Conservation (phyloP, 2,797 vertebrate genomes). For the Cuniculus paca region DNA sequence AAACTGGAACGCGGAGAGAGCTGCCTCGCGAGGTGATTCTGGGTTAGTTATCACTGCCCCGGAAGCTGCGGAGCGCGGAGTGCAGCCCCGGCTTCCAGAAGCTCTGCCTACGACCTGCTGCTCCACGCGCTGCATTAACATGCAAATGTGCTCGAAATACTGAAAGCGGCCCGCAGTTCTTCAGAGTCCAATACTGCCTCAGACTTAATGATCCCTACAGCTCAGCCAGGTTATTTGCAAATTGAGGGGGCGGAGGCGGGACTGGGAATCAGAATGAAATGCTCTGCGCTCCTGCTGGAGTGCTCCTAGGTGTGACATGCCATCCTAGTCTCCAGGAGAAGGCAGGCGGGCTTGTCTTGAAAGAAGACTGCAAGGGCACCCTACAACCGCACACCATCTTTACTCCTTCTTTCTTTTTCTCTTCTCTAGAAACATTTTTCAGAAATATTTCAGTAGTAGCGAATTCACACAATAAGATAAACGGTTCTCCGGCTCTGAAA, state of each 20-base stretch:
- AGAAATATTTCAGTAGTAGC: slow-evolving; percentile 56
- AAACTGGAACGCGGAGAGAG: not conserved
- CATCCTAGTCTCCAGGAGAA: not conserved
- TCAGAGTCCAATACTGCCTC: slow-evolving; percentile 35
- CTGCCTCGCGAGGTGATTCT: not conserved
- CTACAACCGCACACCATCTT: not conserved
- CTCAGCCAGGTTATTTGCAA: slow-evolving; percentile 51
- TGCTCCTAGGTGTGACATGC: slow-evolving; percentile 25
- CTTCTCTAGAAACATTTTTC: slow-evolving; percentile 45
- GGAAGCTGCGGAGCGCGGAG: not conserved
- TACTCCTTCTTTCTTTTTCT: not conserved
- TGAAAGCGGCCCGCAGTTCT: slow-evolving; percentile 18
- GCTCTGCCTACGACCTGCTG: not conserved
- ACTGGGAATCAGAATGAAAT: not conserved
- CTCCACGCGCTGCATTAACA: not conserved
- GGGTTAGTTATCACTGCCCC: not conserved
- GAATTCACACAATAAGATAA: slow-evolving; percentile 41
- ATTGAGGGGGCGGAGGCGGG: not conserved
- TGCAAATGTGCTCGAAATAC: not conserved
- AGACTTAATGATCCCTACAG: slow-evolving; percentile 36
- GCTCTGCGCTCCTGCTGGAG: not conserved
- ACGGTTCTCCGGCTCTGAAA: slow-evolving; percentile 37
- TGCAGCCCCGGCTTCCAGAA: not conserved
- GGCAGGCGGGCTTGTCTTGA: not conserved
- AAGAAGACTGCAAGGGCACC: not conserved